These are phyloP conservation scores for Chymomyza caudatula DNA, from an alignment of 2,888 invertebrate species.

Conservation along the genomic window DNA sequence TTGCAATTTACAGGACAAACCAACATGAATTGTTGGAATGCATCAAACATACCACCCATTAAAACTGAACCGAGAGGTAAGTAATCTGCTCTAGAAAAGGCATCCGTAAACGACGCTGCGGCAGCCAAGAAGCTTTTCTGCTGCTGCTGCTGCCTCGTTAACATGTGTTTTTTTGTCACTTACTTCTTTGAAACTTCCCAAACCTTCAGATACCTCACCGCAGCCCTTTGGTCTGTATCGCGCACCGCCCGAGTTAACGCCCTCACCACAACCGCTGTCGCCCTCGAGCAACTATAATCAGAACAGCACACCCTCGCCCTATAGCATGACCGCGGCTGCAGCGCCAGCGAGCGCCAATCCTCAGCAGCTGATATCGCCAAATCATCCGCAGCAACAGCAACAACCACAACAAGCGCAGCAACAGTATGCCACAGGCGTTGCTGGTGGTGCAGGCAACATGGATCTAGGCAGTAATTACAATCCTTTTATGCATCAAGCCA, in stretches of 20 bases:
- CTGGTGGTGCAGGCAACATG: conserved; percentile 25
- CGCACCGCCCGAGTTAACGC: conserved; percentile 72
- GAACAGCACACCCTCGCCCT: conserved; percentile 75
- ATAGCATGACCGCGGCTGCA: conserved; percentile 58
- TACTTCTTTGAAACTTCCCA: neutral
- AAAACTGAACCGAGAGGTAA: conserved; percentile 78
- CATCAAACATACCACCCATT: conserved; percentile 73
- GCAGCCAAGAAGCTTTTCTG: no score
- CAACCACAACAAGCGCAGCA: conserved; percentile 49
- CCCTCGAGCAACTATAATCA: conserved; percentile 72
- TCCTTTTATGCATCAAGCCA: conserved; percentile 55
- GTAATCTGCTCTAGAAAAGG: neutral
- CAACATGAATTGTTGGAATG: conserved; percentile 71
- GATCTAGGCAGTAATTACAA: conserved; percentile 53
- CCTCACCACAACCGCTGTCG: conserved; percentile 77
- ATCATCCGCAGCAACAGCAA: conserved; percentile 58
- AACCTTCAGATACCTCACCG: conserved; percentile 74
- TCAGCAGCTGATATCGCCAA: conserved; percentile 61
- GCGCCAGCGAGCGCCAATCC: conserved; percentile 46
- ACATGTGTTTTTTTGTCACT: neutral
- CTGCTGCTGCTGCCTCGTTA: no score
- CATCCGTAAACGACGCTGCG: no score
- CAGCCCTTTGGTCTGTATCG: conserved; percentile 73
- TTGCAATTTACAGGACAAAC: conserved; percentile 49
- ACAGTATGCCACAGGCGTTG: conserved; percentile 27